Evolutionary conservation across 2,888 invertebrate genomes (phyloP).

Genomic region (Petrophora chlorosata): DNA sequence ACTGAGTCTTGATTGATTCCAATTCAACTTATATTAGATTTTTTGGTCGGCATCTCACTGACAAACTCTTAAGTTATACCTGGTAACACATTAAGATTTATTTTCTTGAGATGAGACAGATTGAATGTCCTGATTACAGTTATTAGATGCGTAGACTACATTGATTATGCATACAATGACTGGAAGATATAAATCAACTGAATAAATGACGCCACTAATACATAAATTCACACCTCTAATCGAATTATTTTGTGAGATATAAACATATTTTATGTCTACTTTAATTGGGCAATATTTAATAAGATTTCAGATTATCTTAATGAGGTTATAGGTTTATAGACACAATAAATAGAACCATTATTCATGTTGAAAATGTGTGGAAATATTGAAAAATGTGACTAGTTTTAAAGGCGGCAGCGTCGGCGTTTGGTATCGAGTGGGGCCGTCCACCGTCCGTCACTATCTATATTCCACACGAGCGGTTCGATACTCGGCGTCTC

Average conservation of each 20-base stretch:
- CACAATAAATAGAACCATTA: too few relatives aligned
- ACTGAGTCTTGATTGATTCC: constrained; percentile 61
- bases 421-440: constrained; percentile 44
- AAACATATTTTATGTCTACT: constrained; percentile 17
- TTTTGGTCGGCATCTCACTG: background rate
- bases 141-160: constrained; percentile 16
- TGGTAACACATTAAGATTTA: constrained; percentile 2
- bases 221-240: constrained; percentile 35
- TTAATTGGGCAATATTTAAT: constrained; percentile 16
- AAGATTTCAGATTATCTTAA: constrained; percentile 13
- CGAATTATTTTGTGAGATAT: constrained; percentile 19
- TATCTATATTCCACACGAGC: constrained; percentile 80
- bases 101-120: constrained; percentile 18
- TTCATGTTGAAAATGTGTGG: constrained; percentile 16
- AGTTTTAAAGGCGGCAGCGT: constrained; percentile 53
- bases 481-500: constrained; percentile 65
- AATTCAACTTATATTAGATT: constrained; percentile 57
- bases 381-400: constrained; percentile 72
- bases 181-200: constrained; percentile 24
- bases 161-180: constrained; percentile 16
- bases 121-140: constrained; percentile 18
- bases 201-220: constrained; percentile 26
- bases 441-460: constrained; percentile 72
- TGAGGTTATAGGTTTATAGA: constrained; percentile 22
- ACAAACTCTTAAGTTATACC: background rate